Evolutionary conservation across 2,797 vertebrate genomes (phyloP).

Genomic region (Poliocrania exsul): DNA sequence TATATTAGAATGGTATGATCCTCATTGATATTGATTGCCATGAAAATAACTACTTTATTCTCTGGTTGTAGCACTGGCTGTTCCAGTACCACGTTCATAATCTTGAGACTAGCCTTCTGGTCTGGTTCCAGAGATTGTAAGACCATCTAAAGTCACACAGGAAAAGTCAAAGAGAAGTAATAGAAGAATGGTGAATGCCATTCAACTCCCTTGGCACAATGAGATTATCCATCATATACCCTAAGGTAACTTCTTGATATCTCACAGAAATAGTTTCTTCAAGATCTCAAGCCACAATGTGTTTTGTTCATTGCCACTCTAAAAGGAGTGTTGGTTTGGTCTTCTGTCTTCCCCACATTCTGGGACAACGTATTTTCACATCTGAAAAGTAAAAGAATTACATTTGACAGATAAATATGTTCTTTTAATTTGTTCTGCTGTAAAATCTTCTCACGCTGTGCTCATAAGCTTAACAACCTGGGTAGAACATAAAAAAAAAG

Average conservation of each 20-base stretch:
- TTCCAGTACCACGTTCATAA: not conserved
- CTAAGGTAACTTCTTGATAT: not conserved
- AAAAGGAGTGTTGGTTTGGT: not conserved
- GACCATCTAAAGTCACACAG: not conserved
- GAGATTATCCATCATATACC: not conserved
- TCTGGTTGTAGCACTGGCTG: not conserved
- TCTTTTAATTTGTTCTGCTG: not conserved
- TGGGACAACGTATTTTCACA: not conserved
- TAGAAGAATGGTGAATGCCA: not conserved
- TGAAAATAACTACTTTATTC: not conserved
- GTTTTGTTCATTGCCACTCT: not conserved
- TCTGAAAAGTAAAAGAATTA: not conserved
- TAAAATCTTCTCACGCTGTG: not conserved
- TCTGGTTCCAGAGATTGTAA: not conserved
- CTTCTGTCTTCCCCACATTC: fast-evolving
- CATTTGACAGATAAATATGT: not conserved
- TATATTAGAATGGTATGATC: not conserved
- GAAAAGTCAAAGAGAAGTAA: not conserved
- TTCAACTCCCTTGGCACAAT: not conserved
- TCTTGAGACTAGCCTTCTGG: not conserved
- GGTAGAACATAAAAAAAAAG: not conserved
- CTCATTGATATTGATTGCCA: not conserved
- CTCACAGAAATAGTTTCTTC: not conserved
- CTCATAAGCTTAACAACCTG: not conserved
- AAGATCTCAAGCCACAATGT: not conserved